These are phyloP conservation scores for Hyles euphorbiae DNA, from an alignment of 1,140 invertebrate genomes.

Conservation along the genomic window DNA sequence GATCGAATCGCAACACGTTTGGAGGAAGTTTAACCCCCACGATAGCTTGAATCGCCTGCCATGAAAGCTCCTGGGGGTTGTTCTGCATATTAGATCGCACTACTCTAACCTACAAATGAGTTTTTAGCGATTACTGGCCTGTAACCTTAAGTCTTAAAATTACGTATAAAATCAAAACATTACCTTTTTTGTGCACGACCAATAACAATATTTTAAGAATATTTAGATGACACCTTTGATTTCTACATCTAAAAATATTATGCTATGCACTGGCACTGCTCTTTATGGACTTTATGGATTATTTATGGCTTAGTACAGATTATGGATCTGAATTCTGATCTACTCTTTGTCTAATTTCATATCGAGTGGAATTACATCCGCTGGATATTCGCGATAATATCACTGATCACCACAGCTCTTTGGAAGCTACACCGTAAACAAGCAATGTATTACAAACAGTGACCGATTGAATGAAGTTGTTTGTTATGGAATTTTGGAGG, in stretches of 20 bases:
- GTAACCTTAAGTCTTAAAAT: conserved; percentile 27
- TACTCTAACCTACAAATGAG: conserved; percentile 75
- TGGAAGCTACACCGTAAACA: too few species aligned
- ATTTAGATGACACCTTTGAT: conserved; percentile 68
- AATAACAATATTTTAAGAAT: conserved; percentile 50
- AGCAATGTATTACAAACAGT: too few species aligned
- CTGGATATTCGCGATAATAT: too few species aligned
- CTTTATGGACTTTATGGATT: conserved; percentile 37
- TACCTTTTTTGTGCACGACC: conserved; percentile 64
- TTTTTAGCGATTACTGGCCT: conserved; percentile 56
- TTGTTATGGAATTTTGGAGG: too few species aligned
- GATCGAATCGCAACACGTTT: conserved; percentile 73
- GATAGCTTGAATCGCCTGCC: conserved; percentile 75
- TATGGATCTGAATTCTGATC: background rate
- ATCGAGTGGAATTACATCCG: too few species aligned
- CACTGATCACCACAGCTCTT: too few species aligned
- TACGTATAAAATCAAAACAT: conserved; percentile 41
- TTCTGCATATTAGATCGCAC: conserved; percentile 76
- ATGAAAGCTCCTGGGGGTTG: conserved; percentile 76
- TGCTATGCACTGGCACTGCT: conserved; percentile 59
- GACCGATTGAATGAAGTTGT: too few species aligned
- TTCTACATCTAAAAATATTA: conserved; percentile 77
- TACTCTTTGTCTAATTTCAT: too few species aligned
- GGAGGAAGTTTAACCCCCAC: conserved; percentile 74
- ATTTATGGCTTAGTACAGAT: conserved; percentile 10